Evolutionary conservation across 1,140 invertebrate species (phyloP).

Genomic region (Aphaenogaster floridana): DNA sequence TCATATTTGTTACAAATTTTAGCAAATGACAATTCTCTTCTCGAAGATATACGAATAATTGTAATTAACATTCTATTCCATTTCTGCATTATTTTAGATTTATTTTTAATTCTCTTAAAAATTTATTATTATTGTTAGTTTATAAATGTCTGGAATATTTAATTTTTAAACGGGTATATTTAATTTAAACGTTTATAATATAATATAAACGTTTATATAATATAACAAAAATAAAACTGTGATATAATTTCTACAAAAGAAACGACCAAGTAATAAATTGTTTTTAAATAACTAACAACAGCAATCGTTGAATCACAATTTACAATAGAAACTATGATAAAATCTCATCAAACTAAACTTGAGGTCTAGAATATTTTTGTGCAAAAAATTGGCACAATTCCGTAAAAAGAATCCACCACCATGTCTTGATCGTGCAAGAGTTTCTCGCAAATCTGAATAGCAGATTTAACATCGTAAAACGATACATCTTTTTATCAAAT

Average conservation of each 20-base stretch:
- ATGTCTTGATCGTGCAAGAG: background rate
- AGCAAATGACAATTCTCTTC: background rate
- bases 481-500: slow-evolving; percentile 40
- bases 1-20: slow-evolving; percentile 11
- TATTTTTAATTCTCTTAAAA: background rate
- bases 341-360: background rate
- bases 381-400: background rate
- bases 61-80: background rate
- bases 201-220: background rate
- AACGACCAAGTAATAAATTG: background rate
- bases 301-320: background rate
- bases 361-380: background rate
- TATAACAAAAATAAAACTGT: background rate
- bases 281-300: background rate
- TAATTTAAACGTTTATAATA: too few relatives aligned
- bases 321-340: background rate
- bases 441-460: slow-evolving; percentile 30
- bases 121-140: background rate
- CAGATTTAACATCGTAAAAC: background rate
- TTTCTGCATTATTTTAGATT: background rate
- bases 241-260: background rate
- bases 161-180: too few relatives aligned
- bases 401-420: background rate
- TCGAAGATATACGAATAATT: background rate
- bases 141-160: too few relatives aligned